Evolutionary conservation across 2,113 vertebrate genomes (phyloP).

Genomic region (Cyprinus carpio): DNA sequence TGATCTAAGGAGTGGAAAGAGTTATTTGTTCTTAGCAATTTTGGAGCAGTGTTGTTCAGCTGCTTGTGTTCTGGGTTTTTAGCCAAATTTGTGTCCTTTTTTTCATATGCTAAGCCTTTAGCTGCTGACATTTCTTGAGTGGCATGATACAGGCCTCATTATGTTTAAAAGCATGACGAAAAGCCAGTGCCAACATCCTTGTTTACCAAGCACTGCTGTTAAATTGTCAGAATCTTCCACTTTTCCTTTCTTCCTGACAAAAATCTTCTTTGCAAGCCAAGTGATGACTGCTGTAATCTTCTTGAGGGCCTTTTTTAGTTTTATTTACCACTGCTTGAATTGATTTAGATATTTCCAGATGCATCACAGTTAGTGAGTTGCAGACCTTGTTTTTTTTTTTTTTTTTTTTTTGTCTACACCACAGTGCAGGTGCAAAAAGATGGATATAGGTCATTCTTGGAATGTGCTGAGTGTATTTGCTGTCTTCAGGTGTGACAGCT

Average conservation of each 20-base stretch:
- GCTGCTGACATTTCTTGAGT: slow-evolving; percentile 12
- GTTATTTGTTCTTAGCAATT: not conserved
- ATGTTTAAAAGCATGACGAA: slow-evolving; percentile 3
- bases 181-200: not conserved
- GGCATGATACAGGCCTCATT: not conserved
- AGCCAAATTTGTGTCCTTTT: not conserved
- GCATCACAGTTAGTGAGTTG: not conserved
- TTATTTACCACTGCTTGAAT: not conserved
- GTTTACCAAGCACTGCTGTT: slow-evolving; percentile 1
- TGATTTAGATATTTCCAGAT: not conserved
- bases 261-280: not conserved
- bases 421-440: slow-evolving; percentile 17
- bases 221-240: not conserved
- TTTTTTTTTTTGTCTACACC: not conserved
- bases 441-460: not conserved
- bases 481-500: slow-evolving; percentile 23
- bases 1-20: not conserved
- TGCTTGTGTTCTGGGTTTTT: not conserved
- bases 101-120: slow-evolving; percentile 6
- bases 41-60: not conserved
- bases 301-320: not conserved
- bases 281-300: not conserved
- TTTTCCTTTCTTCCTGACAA: slow-evolving; percentile 3
- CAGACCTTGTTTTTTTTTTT: not conserved
- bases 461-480: slow-evolving; percentile 7